A percentile compares a stretch with the other conserved stretches of the same genome.
Evolutionary conservation across 2,797 vertebrate species (phyloP).

Genomic region (Acipenser oxyrinchus): DNA sequence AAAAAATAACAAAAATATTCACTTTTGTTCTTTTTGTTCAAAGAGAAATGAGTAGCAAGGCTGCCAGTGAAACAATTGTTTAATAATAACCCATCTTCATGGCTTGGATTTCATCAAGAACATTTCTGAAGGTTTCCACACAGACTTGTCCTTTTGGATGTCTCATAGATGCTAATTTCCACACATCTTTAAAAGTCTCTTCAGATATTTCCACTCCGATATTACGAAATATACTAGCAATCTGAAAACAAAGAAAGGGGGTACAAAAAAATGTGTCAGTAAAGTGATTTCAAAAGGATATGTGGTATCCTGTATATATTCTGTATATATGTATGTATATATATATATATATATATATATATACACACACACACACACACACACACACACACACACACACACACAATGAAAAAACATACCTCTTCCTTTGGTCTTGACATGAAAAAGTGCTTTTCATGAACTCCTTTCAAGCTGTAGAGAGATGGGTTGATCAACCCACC

Average conservation of each 20-base stretch:
- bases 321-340: too few relatives aligned
- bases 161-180: conserved; percentile 64
- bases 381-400: too few relatives aligned
- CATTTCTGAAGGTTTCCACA: conserved; percentile 62
- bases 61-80: too few relatives aligned
- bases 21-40: too few relatives aligned
- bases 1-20: too few relatives aligned
- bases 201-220: conserved; percentile 57
- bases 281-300: too few relatives aligned
- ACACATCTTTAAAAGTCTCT: conserved; percentile 71
- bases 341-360: too few relatives aligned
- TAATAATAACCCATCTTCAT: too few relatives aligned
- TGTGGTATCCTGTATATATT: too few relatives aligned
- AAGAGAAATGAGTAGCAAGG: too few relatives aligned
- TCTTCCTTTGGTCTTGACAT: conserved; percentile 66
- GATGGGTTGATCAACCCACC: conserved; percentile 63
- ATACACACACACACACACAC: too few relatives aligned
- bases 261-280: too few relatives aligned
- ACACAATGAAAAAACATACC: conserved; percentile 45
- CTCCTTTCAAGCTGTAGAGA: conserved; percentile 54
- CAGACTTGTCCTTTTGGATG: conserved; percentile 66
- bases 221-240: conserved; percentile 66
- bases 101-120: conserved; percentile 59
- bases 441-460: conserved; percentile 65
- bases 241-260: conserved; percentile 47